phyloP scores from a whole-genome alignment of 2,888 invertebrate genomes.

The Synanthedon vespiformis region DNA sequence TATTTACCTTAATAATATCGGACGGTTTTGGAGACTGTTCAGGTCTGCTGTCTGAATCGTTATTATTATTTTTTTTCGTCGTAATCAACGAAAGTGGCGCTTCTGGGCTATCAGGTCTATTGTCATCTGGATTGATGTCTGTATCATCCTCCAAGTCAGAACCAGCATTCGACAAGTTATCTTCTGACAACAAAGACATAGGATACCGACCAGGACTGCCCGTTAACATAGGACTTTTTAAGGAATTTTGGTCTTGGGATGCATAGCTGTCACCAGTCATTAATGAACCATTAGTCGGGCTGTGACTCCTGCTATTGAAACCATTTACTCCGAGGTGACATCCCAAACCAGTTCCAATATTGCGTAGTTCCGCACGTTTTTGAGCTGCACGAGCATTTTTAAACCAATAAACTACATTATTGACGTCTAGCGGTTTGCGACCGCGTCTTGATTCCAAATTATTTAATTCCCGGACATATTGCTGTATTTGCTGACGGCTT shows the following conservation, averaged over 20 bases:
- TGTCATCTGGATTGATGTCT: slow-evolving; percentile 60
- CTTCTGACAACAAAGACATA: slow-evolving; percentile 76
- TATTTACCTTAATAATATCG: slow-evolving; percentile 60
- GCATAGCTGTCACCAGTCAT: slow-evolving; percentile 73
- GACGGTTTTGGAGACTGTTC: slow-evolving; percentile 67
- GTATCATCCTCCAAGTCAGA: slow-evolving; percentile 80
- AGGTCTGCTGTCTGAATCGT: slow-evolving; percentile 57
- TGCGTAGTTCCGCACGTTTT: slow-evolving; percentile 87
- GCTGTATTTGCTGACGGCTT: slow-evolving; percentile 94
- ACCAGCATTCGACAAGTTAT: slow-evolving; percentile 73
- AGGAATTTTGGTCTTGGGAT: slow-evolving; percentile 66
- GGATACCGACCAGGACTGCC: slow-evolving; percentile 70
- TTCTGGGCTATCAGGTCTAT: slow-evolving; percentile 74
- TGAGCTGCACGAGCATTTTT: slow-evolving; percentile 97
- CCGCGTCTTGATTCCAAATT: slow-evolving; percentile 91
- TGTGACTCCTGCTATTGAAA: slow-evolving; percentile 74
- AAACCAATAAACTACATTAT: slow-evolving; percentile 97
- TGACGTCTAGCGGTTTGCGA: slow-evolving; percentile 92
- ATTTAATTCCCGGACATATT: slow-evolving; percentile 95
- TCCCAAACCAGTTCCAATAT: slow-evolving; percentile 65
- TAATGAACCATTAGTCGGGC: slow-evolving; percentile 73
- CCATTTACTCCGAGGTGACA: slow-evolving; percentile 74
- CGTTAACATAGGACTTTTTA: slow-evolving; percentile 73
- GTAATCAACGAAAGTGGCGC: slow-evolving; percentile 79
- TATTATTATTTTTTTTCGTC: slow-evolving; percentile 63